These are phyloP conservation scores for Leptinotarsa haldemani DNA, from an alignment of 2,888 invertebrate species.

Conservation along the genomic window DNA sequence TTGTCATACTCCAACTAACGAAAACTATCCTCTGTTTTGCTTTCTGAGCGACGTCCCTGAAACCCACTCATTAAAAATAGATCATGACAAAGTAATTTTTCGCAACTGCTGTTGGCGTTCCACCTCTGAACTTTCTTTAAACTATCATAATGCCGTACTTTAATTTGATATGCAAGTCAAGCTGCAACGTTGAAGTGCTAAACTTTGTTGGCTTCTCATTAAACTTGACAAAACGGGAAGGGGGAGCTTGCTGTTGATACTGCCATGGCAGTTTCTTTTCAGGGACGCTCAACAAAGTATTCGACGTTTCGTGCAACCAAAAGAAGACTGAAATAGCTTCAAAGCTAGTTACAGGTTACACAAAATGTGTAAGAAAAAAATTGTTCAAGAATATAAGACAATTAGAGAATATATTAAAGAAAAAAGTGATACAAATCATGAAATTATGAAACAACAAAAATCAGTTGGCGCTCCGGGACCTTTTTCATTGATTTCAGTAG, in stretches of 20 bases:
- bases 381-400: no score
- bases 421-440: no score
- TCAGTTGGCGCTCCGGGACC: no score
- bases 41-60: background rate
- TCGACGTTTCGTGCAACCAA: background rate
- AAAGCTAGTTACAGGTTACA: no score
- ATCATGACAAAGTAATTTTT: slow-evolving; percentile 7
- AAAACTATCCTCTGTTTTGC: background rate
- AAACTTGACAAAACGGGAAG: slow-evolving; percentile 31
- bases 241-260: slow-evolving; percentile 31
- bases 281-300: slow-evolving; percentile 29
- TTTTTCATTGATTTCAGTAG: no score
- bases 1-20: background rate
- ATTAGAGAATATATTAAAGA: no score
- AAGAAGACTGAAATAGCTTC: no score
- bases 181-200: slow-evolving; percentile 23
- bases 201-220: slow-evolving; percentile 37
- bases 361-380: no score
- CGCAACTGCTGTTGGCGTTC: slow-evolving; percentile 1
- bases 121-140: slow-evolving; percentile 16
- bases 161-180: slow-evolving; percentile 27
- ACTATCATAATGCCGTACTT: slow-evolving; percentile 11
- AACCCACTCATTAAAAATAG: slow-evolving; percentile 1
- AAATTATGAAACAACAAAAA: no score
- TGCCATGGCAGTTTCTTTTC: slow-evolving; percentile 25